Evolutionary conservation across 2,888 invertebrate species (phyloP).

Genomic region (Himalopsyche kuldschensis): DNA sequence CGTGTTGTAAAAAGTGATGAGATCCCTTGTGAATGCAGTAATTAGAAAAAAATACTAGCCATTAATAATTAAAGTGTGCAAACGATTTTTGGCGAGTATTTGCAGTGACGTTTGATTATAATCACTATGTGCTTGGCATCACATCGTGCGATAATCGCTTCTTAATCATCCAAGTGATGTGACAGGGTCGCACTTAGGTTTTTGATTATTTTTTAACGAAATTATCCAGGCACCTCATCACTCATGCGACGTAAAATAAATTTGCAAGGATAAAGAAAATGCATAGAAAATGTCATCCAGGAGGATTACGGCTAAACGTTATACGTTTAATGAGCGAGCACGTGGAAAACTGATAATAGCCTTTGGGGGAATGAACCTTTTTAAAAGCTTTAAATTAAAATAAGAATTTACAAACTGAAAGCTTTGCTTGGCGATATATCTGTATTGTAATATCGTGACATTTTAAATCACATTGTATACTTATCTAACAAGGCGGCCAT

Average conservation of each 20-base stretch:
- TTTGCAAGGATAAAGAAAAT: not conserved
- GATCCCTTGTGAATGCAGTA: too few relatives aligned
- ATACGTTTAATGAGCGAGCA: not conserved
- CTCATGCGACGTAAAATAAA: not conserved
- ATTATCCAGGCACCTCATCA: not conserved
- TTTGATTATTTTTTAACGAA: not conserved
- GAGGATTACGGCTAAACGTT: not conserved
- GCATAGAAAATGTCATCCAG: not conserved
- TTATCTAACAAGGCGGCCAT: too few relatives aligned
- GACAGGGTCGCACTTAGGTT: not conserved
- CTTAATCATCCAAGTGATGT: not conserved
- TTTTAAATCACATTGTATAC: too few relatives aligned
- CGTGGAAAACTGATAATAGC: not conserved
- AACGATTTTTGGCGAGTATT: too few relatives aligned
- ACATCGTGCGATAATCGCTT: too few relatives aligned
- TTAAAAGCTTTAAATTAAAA: not conserved
- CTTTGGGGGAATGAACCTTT: not conserved
- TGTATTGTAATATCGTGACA: too few relatives aligned
- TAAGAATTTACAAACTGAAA: not conserved
- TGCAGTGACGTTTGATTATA: too few relatives aligned
- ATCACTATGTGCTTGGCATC: too few relatives aligned
- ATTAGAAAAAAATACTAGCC: too few relatives aligned
- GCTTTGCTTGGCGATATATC: not conserved
- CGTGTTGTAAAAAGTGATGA: too few relatives aligned
- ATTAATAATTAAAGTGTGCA: too few relatives aligned